Evolutionary conservation across 2,888 invertebrate genomes (phyloP).

Genomic region (Clusia tigrina): DNA sequence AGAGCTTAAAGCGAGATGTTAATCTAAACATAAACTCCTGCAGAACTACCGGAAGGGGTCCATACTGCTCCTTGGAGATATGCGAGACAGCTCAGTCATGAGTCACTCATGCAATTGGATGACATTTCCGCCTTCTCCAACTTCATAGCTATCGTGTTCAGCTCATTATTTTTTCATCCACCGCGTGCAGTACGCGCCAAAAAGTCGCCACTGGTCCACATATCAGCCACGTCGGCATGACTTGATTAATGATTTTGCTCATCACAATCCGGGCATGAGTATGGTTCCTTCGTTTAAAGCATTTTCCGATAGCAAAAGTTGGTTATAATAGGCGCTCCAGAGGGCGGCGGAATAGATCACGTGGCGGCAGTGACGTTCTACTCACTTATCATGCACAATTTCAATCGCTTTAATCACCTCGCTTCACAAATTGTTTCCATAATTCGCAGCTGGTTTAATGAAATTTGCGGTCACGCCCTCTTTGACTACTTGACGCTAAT

Average conservation of each 20-base stretch:
- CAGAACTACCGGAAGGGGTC: no score
- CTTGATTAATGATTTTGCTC: slow-evolving; percentile 31
- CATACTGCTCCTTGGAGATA: no score
- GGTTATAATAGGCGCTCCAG: no score
- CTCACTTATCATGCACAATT: slow-evolving; percentile 16
- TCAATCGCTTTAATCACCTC: background rate
- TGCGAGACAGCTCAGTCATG: no score
- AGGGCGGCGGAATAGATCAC: slow-evolving; percentile 21
- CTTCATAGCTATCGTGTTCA: no score
- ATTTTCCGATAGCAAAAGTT: no score
- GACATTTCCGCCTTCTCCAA: no score
- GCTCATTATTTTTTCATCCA: no score
- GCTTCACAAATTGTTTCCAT: background rate
- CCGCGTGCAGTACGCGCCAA: no score
- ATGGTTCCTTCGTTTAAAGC: slow-evolving; percentile 16
- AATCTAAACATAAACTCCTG: no score
- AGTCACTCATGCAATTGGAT: no score
- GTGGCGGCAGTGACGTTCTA: slow-evolving; percentile 25
- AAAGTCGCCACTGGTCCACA: slow-evolving; percentile 15
- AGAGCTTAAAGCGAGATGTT: no score
- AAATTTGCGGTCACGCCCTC: slow-evolving; percentile 10
- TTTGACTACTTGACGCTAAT: background rate
- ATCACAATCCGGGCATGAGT: background rate
- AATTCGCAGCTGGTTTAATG: background rate
- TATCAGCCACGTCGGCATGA: slow-evolving; percentile 12